Percentiles rank a stretch among this genome's conserved stretches.
phyloP scores from a whole-genome alignment of 2,113 vertebrate genomes.

The Alectura lathami region DNA sequence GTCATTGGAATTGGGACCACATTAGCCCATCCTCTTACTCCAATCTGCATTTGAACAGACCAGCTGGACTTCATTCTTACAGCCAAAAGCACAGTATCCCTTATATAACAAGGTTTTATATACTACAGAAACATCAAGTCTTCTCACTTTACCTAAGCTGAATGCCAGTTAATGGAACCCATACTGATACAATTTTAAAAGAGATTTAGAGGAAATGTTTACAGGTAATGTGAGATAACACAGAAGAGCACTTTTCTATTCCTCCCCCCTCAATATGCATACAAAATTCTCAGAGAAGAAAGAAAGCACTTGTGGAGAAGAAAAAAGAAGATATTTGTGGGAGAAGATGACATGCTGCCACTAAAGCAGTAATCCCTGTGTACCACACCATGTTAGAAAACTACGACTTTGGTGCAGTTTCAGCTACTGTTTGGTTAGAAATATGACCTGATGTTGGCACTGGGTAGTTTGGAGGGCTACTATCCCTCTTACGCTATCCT shows the following conservation, averaged over 20 bases:
- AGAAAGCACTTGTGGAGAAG: too few species aligned
- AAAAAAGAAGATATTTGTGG: conserved; percentile 25
- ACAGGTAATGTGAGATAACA: conserved; percentile 56
- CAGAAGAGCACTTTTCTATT: conserved; percentile 50
- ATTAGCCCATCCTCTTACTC: conserved; percentile 1
- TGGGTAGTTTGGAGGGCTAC: neutral
- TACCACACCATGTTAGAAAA: conserved; percentile 48
- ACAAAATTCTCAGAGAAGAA: conserved; percentile 69
- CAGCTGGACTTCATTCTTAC: conserved; percentile 20
- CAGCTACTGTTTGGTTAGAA: conserved; percentile 57
- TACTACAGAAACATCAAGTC: conserved; percentile 50
- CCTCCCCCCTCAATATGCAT: neutral
- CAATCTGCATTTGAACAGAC: conserved; percentile 41
- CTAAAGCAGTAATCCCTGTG: conserved; percentile 48
- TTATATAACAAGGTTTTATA: conserved; percentile 44
- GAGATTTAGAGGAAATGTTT: conserved; percentile 55
- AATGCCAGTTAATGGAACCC: conserved; percentile 64
- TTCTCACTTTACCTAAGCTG: conserved; percentile 56
- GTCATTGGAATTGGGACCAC: neutral
- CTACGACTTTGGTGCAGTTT: neutral
- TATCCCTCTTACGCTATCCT: neutral
- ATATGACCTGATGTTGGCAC: conserved; percentile 31
- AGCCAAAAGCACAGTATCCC: conserved; percentile 46
- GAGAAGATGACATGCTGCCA: conserved; percentile 23
- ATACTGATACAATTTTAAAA: neutral